A percentile compares a stretch with the other conserved stretches of the same genome.
Conservation (phyloP, 2,888 invertebrate species). For the Acrocera orbiculus region DNA sequence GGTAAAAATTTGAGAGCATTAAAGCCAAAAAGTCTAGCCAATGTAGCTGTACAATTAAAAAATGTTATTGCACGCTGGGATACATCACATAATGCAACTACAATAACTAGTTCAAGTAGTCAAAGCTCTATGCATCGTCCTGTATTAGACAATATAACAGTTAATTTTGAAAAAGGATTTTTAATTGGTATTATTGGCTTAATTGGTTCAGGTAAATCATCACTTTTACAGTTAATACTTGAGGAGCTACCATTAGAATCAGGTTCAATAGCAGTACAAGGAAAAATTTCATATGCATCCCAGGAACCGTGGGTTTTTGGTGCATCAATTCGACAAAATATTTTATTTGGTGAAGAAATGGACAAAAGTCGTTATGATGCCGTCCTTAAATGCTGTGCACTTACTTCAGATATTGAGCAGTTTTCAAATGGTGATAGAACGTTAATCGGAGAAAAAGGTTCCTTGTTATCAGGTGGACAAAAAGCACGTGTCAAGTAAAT, state of each 20-base stretch:
- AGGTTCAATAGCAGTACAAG: slow-evolving; percentile 41
- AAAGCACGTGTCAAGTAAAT: slow-evolving; percentile 39
- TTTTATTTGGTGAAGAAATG: slow-evolving; percentile 49
- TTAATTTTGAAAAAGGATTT: slow-evolving; percentile 38
- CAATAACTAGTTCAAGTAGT: no score
- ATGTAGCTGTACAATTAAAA: slow-evolving; percentile 11
- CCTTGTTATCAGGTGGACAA: slow-evolving; percentile 50
- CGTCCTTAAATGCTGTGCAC: slow-evolving; percentile 30
- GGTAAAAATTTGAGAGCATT: slow-evolving; percentile 1
- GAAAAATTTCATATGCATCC: slow-evolving; percentile 51
- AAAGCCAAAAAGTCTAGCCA: no score
- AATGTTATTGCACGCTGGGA: slow-evolving; percentile 34
- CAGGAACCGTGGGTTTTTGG: slow-evolving; percentile 78
- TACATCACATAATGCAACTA: slow-evolving; percentile 1
- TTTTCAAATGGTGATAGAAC: slow-evolving; percentile 39
- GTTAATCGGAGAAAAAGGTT: slow-evolving; percentile 40
- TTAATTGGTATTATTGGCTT: slow-evolving; percentile 54
- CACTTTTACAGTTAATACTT: slow-evolving; percentile 48
- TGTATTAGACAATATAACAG: slow-evolving; percentile 36
- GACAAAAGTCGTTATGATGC: slow-evolving; percentile 24
- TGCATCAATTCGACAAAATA: slow-evolving; percentile 63
- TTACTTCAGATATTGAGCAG: slow-evolving; percentile 34
- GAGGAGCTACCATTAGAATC: slow-evolving; percentile 45
- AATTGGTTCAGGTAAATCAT: slow-evolving; percentile 59
- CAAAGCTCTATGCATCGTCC: no score